A percentile compares a stretch with the other conserved stretches of the same genome.
These are phyloP conservation scores for Caenorhabditis sp. DNA, from an alignment of 2,888 invertebrate species.

Conservation along the genomic window DNA sequence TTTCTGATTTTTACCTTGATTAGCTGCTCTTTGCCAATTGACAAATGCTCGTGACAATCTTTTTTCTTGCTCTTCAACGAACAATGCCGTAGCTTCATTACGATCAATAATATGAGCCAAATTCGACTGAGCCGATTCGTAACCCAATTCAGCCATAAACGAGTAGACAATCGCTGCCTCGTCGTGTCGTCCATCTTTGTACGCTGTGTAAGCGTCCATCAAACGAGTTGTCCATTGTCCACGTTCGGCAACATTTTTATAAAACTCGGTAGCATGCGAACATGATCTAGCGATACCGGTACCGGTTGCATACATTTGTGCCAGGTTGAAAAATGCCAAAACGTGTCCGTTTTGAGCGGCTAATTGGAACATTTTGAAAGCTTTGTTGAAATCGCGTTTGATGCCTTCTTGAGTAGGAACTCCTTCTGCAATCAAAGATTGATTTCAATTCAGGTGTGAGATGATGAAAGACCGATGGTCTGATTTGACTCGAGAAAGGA, in stretches of 20 bases:
- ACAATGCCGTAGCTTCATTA: conserved; percentile 71
- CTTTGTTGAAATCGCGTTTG: conserved; percentile 81
- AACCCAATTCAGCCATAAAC: conserved; percentile 89
- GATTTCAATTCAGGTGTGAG: too few relatives aligned
- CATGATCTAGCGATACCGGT: conserved; percentile 88
- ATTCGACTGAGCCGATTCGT: conserved; percentile 96
- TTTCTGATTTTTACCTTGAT: conserved; percentile 76
- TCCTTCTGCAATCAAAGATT: conserved; percentile 71
- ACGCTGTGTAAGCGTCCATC: conserved; percentile 89
- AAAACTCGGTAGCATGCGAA: conserved; percentile 90
- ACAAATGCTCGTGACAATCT: conserved; percentile 85
- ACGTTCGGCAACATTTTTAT: conserved; percentile 97
- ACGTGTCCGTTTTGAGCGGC: conserved; percentile 98
- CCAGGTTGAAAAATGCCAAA: conserved; percentile 92
- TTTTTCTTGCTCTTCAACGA: conserved; percentile 75
- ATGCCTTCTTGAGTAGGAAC: conserved; percentile 77
- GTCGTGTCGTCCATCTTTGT: conserved; percentile 82
- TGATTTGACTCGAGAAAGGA: too few relatives aligned
- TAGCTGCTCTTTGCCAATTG: conserved; percentile 91
- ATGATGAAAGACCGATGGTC: too few relatives aligned
- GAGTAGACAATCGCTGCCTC: conserved; percentile 89
- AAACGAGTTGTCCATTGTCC: conserved; percentile 77
- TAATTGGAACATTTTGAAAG: conserved; percentile 93
- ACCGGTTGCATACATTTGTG: conserved; percentile 91
- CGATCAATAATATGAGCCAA: conserved; percentile 88